Conservation (phyloP, 1,140 invertebrate species). For the Drosophila obscura region DNA sequence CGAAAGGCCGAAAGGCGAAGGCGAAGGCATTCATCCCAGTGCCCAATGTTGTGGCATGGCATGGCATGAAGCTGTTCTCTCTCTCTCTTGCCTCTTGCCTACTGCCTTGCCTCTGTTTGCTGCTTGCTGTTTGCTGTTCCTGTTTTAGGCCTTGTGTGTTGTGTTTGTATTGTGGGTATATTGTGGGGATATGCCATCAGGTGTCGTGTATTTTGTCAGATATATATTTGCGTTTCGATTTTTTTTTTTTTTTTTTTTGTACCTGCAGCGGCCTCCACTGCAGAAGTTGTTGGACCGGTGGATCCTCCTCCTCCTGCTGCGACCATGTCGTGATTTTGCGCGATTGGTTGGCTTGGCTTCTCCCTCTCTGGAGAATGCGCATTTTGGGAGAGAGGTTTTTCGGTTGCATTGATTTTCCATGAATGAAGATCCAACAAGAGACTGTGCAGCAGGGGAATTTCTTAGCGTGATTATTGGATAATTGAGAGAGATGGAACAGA, state of each 20-base stretch:
- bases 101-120: background rate
- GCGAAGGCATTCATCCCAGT: conserved; percentile 32
- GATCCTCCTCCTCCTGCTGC: background rate
- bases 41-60: conserved; percentile 2
- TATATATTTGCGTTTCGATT: conserved; percentile 76
- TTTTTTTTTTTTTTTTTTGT: conserved; percentile 1
- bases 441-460: background rate
- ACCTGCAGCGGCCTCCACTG: conserved; percentile 34
- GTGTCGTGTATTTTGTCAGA: conserved; percentile 79
- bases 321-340: conserved; percentile 34
- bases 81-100: background rate
- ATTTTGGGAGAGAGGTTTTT: conserved; percentile 24
- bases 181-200: conserved; percentile 57
- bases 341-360: conserved; percentile 12
- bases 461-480: background rate
- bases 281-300: conserved; percentile 51
- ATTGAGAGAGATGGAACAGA: no score
- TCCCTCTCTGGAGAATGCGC: background rate
- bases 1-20: conserved; percentile 7
- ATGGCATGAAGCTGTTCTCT: no score
- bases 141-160: conserved; percentile 20
- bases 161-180: background rate
- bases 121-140: conserved; percentile 23
- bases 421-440: conserved; percentile 23
- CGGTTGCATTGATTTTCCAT: conserved; percentile 41